Conservation (phyloP, 2,113 vertebrate genomes). For the Gobius niger region DNA sequence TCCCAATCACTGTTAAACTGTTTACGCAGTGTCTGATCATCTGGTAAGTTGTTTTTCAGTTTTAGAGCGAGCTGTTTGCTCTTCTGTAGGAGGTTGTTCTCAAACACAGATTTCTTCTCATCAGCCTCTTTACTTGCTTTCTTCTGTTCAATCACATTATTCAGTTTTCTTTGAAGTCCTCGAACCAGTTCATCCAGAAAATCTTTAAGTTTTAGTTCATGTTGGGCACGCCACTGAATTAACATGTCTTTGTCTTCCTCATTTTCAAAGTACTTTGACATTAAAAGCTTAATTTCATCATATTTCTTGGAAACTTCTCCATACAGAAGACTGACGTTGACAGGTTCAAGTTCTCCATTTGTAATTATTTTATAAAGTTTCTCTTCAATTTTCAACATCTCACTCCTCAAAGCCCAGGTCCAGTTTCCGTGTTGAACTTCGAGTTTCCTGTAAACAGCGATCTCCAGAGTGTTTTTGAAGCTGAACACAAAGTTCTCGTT, state of each 20-base stretch:
- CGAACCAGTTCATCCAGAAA: conserved; percentile 23
- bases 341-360: not conserved
- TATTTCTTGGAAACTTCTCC: conserved; percentile 3
- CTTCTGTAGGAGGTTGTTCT: conserved; percentile 24
- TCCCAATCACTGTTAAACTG: conserved; percentile 29
- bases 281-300: not conserved
- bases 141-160: conserved; percentile 3
- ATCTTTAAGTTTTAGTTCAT: conserved; percentile 35
- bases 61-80: conserved; percentile 44
- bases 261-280: conserved; percentile 19
- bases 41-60: conserved; percentile 14
- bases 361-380: conserved; percentile 10
- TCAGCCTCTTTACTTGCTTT: not conserved
- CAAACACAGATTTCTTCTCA: not conserved
- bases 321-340: not conserved
- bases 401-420: conserved; percentile 46
- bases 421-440: conserved; percentile 33
- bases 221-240: conserved; percentile 38
- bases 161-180: conserved; percentile 24
- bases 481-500: conserved; percentile 50
- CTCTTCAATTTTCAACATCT: conserved; percentile 37
- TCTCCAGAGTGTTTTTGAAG: conserved; percentile 49
- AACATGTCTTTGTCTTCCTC: conserved; percentile 35
- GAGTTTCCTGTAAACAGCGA: conserved; percentile 40
- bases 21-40: conserved; percentile 20